phyloP scores from a whole-genome alignment of 2,113 vertebrate species.

The Phylloscopus trochiloides region DNA sequence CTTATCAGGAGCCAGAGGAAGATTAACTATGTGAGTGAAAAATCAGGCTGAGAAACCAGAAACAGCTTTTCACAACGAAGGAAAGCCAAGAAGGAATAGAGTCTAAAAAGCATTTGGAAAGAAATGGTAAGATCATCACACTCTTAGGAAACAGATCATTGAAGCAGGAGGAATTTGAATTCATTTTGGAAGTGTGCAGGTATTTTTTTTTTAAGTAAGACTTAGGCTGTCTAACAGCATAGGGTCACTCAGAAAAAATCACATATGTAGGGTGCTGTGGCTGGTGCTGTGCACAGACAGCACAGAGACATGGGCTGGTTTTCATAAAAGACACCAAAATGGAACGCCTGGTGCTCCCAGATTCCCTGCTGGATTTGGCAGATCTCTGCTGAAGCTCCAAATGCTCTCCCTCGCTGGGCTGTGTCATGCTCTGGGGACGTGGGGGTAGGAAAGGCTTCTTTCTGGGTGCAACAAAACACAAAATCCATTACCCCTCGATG shows the following conservation, averaged over 20 bases:
- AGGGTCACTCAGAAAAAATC: background rate
- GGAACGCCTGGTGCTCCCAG: background rate
- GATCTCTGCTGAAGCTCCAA: background rate
- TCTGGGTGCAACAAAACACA: background rate
- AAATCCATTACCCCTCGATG: background rate
- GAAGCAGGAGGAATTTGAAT: background rate
- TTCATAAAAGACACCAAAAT: background rate
- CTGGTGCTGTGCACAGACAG: background rate
- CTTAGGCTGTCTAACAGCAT: background rate
- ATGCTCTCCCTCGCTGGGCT: background rate
- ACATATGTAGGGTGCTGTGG: background rate
- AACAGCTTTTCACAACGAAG: constrained; percentile 21
- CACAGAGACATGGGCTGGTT: background rate
- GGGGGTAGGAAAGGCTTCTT: background rate
- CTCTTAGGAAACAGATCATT: background rate
- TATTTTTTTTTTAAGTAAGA: background rate
- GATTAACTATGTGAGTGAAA: constrained; percentile 62
- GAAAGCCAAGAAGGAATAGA: constrained; percentile 27
- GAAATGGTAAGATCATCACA: constrained; percentile 17
- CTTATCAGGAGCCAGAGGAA: constrained; percentile 45
- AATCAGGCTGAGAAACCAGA: constrained; percentile 59
- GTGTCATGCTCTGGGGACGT: background rate
- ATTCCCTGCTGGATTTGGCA: background rate
- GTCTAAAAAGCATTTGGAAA: constrained; percentile 34
- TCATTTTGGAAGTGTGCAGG: background rate